Evolutionary conservation across 1,140 invertebrate genomes (phyloP).

Genomic region (Microvelia longipes): DNA sequence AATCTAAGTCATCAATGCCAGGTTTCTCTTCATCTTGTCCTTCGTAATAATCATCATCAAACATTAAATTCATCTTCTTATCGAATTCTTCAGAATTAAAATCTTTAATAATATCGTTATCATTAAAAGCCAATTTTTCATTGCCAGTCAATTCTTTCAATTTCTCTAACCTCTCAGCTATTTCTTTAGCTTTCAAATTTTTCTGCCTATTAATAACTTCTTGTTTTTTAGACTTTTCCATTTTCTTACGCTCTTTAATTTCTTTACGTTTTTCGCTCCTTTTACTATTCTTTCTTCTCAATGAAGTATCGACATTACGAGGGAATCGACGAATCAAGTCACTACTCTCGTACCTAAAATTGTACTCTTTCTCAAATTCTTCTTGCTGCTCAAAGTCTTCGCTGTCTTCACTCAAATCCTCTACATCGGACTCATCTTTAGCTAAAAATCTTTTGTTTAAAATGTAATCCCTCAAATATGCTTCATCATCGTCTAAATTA

Average conservation of each 20-base stretch:
- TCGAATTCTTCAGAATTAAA: constrained; percentile 87
- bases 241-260: constrained; percentile 56
- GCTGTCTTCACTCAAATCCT: constrained; percentile 70
- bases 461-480: constrained; percentile 83
- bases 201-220: constrained; percentile 78
- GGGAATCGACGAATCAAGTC: constrained; percentile 65
- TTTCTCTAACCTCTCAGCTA: constrained; percentile 72
- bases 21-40: constrained; percentile 12
- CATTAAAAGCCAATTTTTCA: constrained; percentile 38
- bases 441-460: constrained; percentile 65
- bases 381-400: constrained; percentile 52
- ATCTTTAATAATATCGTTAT: constrained; percentile 59
- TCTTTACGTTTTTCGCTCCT: constrained; percentile 62
- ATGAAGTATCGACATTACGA: constrained; percentile 64
- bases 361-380: constrained; percentile 87
- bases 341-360: constrained; percentile 75
- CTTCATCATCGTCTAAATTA: constrained; percentile 64
- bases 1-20: constrained; percentile 4
- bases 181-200: constrained; percentile 76
- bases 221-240: constrained; percentile 65
- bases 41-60: constrained; percentile 74
- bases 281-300: constrained; percentile 63
- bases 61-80: constrained; percentile 67
- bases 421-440: constrained; percentile 46
- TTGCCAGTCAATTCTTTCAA: constrained; percentile 82